Conservation (phyloP, 2,797 vertebrate species). For the Diglossa cyanea region DNA sequence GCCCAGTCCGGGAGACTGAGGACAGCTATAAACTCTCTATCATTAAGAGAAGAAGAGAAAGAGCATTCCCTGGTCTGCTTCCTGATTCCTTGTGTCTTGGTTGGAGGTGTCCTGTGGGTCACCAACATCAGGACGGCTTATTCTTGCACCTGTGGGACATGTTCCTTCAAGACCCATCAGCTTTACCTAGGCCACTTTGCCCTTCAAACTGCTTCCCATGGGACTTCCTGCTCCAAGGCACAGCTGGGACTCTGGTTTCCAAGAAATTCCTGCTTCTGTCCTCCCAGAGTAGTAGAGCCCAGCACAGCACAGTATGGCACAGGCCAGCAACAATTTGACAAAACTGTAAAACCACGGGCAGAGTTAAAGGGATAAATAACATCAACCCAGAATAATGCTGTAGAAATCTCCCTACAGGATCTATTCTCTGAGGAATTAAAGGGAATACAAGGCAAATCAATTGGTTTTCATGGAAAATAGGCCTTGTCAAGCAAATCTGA, state of each 20-base stretch:
- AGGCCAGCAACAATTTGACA: background rate
- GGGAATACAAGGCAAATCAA: background rate
- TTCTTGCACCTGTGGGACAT: background rate
- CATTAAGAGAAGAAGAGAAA: background rate
- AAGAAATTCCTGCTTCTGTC: background rate
- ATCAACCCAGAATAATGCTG: background rate
- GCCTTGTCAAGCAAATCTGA: constrained; percentile 36
- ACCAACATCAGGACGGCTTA: background rate
- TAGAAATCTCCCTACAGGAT: background rate
- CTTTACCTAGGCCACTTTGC: background rate
- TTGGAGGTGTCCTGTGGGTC: background rate
- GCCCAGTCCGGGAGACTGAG: background rate
- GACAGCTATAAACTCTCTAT: background rate
- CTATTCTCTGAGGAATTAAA: background rate
- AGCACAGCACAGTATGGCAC: background rate
- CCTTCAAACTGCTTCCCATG: background rate
- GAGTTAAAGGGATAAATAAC: background rate
- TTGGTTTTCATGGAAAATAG: background rate
- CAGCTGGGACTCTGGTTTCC: background rate
- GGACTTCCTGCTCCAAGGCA: background rate
- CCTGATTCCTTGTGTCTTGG: background rate
- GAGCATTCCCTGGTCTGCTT: background rate
- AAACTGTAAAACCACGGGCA: background rate
- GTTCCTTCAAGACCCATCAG: background rate
- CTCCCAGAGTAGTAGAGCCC: background rate